Percentiles rank a stretch among this genome's conserved stretches.
These are phyloP conservation scores for Euura lappo DNA, from an alignment of 1,140 invertebrate genomes.

Conservation along the genomic window DNA sequence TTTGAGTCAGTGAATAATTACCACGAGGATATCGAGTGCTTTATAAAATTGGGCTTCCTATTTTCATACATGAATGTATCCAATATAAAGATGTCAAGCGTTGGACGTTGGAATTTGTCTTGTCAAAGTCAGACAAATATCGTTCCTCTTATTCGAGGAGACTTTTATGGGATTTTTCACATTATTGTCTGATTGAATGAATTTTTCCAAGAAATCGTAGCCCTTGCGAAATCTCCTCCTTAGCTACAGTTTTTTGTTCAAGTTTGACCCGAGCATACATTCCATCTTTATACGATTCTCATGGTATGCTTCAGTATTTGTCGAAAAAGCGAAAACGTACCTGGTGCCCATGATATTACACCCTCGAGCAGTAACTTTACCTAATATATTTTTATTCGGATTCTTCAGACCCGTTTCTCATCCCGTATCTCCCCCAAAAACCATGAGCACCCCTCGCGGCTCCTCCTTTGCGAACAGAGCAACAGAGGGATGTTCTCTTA, in stretches of 20 bases:
- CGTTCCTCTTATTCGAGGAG: too few relatives aligned
- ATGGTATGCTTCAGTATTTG: not conserved
- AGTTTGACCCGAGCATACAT: not conserved
- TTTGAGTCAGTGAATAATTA: too few relatives aligned
- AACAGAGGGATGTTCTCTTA: not conserved
- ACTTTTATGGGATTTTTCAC: not conserved
- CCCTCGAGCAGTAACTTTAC: not conserved
- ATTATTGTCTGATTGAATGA: not conserved
- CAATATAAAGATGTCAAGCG: too few relatives aligned
- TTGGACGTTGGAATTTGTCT: too few relatives aligned
- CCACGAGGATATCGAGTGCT: too few relatives aligned
- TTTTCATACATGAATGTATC: too few relatives aligned
- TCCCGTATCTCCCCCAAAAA: not conserved
- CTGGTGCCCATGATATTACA: not conserved
- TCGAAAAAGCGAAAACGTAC: not conserved
- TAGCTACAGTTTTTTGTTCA: not conserved
- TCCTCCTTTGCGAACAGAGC: not conserved
- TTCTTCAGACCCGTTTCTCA: not conserved
- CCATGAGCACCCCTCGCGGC: not conserved
- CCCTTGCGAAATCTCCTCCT: not conserved
- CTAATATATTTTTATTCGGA: not conserved
- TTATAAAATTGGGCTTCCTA: too few relatives aligned
- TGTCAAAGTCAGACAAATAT: too few relatives aligned
- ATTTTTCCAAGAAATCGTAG: not conserved
- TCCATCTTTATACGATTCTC: not conserved